phyloP scores from a whole-genome alignment of 1,140 invertebrate genomes.

The Gryon sp. region DNA sequence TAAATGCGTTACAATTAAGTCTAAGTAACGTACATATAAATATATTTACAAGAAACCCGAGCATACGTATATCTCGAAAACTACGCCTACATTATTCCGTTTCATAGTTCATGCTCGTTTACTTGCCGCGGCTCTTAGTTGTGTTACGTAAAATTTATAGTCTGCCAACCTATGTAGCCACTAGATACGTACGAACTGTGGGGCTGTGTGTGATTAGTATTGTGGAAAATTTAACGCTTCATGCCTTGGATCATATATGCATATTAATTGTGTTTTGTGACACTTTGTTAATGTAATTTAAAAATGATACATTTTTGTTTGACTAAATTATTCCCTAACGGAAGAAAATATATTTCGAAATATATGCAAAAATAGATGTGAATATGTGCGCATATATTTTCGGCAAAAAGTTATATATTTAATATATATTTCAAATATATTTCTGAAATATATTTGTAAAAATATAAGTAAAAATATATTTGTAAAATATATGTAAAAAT shows the following conservation, averaged over 20 bases:
- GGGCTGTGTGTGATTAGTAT: slow-evolving; percentile 60
- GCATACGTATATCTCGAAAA: slow-evolving; percentile 44
- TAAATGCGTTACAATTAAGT: slow-evolving; percentile 26
- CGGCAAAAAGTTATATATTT: no score
- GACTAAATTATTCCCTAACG: no score
- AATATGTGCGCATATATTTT: no score
- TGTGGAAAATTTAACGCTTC: slow-evolving; percentile 57
- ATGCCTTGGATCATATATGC: slow-evolving; percentile 14
- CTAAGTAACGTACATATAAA: slow-evolving; percentile 24
- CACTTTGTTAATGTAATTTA: not conserved
- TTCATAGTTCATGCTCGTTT: slow-evolving; percentile 58
- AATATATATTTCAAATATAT: no score
- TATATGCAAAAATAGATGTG: no score
- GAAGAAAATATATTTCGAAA: no score
- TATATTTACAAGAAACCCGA: slow-evolving; percentile 20
- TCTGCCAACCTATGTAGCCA: slow-evolving; percentile 46
- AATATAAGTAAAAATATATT: no score
- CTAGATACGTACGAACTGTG: slow-evolving; percentile 59
- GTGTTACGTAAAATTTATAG: slow-evolving; percentile 55
- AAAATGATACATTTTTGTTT: not conserved
- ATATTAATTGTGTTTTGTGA: slow-evolving; percentile 26
- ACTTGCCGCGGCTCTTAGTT: slow-evolving; percentile 55
- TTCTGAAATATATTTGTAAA: no score
- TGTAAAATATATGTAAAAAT: no score
- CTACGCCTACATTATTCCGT: slow-evolving; percentile 60